A percentile compares a stretch with the other conserved stretches of the same genome.
Evolutionary conservation across 2,113 vertebrate genomes (phyloP).

Genomic region (Ploceus nigricollis): DNA sequence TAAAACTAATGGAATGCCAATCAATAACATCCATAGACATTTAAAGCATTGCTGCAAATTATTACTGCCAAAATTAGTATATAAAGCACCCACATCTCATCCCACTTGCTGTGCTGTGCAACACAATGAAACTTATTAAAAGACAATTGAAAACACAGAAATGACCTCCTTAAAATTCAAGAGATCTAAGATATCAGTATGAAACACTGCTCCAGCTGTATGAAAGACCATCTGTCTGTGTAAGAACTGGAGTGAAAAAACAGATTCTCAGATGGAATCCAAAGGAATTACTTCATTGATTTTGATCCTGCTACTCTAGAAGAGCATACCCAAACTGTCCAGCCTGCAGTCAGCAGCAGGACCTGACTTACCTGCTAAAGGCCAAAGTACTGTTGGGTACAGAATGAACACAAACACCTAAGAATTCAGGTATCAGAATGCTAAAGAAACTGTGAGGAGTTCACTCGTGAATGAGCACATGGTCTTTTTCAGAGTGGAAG

Average conservation of each 20-base stretch:
- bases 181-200: not conserved
- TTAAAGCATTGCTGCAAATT: not conserved
- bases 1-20: slow-evolving; percentile 19
- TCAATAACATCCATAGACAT: slow-evolving; percentile 4
- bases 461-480: not conserved
- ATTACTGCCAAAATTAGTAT: not conserved
- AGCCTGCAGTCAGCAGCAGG: not conserved
- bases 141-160: slow-evolving; percentile 11
- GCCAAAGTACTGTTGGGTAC: not conserved
- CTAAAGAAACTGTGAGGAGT: not conserved
- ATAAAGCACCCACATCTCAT: not conserved
- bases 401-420: not conserved
- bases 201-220: not conserved
- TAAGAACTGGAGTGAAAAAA: not conserved
- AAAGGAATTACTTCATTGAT: not conserved
- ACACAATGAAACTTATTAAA: not conserved
- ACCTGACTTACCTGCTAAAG: not conserved
- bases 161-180: not conserved
- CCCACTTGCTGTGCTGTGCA: not conserved
- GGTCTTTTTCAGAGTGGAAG: not conserved
- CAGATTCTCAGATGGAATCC: not conserved
- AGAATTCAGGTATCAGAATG: not conserved
- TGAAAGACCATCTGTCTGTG: not conserved
- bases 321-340: not conserved
- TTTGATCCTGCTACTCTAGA: not conserved